Percentiles rank a stretch among this genome's conserved stretches.
Evolutionary conservation across 2,888 invertebrate genomes (phyloP).

Genomic region (Hydriomena furcata): DNA sequence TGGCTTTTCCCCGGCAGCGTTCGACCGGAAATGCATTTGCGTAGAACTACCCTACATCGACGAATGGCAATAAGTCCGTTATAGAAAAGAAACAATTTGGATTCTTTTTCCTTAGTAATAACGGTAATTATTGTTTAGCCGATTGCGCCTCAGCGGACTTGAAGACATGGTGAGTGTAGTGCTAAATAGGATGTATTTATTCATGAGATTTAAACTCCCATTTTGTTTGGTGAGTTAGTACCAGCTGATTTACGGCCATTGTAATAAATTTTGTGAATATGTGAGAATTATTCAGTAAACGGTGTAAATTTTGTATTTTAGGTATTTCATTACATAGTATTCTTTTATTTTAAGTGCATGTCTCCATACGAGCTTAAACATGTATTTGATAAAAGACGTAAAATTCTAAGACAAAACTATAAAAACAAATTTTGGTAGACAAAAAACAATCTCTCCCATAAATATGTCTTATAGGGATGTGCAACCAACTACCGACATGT

Average conservation of each 20-base stretch:
- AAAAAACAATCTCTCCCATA: no score
- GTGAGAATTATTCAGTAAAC: slow-evolving; percentile 58
- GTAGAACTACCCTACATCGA: slow-evolving; percentile 71
- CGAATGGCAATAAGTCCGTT: slow-evolving; percentile 64
- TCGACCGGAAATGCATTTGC: slow-evolving; percentile 83
- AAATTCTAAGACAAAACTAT: no score
- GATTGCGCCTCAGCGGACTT: slow-evolving; percentile 51
- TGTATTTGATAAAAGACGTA: no score
- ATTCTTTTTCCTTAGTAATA: slow-evolving; percentile 56
- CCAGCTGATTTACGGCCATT: slow-evolving; percentile 76
- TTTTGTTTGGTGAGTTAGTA: slow-evolving; percentile 78
- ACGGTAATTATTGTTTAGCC: slow-evolving; percentile 51
- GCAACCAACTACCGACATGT: background rate
- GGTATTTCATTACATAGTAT: slow-evolving; percentile 5
- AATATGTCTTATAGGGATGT: slow-evolving; percentile 12
- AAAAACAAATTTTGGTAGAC: no score
- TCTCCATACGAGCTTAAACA: no score
- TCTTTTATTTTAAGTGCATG: slow-evolving; percentile 1
- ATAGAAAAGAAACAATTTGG: slow-evolving; percentile 62
- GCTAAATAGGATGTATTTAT: slow-evolving; percentile 83
- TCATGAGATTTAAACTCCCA: slow-evolving; percentile 78
- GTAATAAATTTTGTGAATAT: slow-evolving; percentile 76
- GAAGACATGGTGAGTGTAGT: slow-evolving; percentile 68
- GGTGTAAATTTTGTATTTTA: slow-evolving; percentile 42
- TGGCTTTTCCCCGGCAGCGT: slow-evolving; percentile 82